phyloP scores from a whole-genome alignment of 2,888 invertebrate species.

The Drosophila neotestacea region DNA sequence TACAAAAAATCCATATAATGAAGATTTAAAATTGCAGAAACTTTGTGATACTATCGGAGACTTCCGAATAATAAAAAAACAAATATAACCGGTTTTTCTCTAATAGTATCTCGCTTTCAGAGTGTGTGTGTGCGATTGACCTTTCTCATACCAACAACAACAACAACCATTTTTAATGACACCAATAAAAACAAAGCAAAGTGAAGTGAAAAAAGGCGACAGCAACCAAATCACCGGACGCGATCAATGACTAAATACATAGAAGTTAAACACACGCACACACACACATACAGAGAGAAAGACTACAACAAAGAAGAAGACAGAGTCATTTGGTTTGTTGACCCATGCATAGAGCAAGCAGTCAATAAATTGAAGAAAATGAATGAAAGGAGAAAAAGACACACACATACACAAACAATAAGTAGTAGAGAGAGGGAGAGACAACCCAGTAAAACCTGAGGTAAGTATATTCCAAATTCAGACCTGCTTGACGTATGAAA shows the following conservation, averaged over 20 bases:
- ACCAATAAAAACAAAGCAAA: constrained; percentile 65
- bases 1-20: neutral
- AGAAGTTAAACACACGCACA: constrained; percentile 45
- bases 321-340: constrained; percentile 69
- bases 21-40: constrained; percentile 43
- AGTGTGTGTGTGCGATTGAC: constrained; percentile 57
- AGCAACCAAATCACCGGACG: constrained; percentile 64
- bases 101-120: constrained; percentile 33
- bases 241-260: constrained; percentile 69
- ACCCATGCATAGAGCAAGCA: constrained; percentile 68
- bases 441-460: too few relatives aligned
- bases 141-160: constrained; percentile 55
- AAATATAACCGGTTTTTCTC: constrained; percentile 59
- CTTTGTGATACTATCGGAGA: constrained; percentile 26
- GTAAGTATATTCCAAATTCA: too few relatives aligned
- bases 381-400: constrained; percentile 63
- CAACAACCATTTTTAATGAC: constrained; percentile 58
- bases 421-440: constrained; percentile 10
- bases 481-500: too few relatives aligned
- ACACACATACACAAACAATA: constrained; percentile 8
- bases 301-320: constrained; percentile 12
- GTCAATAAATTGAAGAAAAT: constrained; percentile 69
- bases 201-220: constrained; percentile 49
- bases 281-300: constrained; percentile 13
- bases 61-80: constrained; percentile 23